Conservation (phyloP, 2,113 vertebrate species). For the Bos taurus region DNA sequence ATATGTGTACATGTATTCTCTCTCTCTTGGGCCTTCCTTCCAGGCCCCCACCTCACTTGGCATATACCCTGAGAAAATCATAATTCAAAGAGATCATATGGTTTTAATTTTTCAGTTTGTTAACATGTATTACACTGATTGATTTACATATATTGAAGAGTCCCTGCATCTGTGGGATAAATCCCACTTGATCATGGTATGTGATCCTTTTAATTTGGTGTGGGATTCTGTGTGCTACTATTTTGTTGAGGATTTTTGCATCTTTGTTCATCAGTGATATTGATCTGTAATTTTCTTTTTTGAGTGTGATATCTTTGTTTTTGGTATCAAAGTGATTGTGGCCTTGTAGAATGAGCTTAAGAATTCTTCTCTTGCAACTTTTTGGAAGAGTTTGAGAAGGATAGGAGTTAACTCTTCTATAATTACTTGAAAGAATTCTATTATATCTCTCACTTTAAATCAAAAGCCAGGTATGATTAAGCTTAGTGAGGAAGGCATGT, state of each 20-base stretch:
- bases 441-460: not conserved
- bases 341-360: not conserved
- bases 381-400: not conserved
- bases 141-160: not conserved
- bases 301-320: not conserved
- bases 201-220: not conserved
- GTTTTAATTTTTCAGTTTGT: not conserved
- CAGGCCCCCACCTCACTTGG: accelerated
- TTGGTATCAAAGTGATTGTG: not conserved
- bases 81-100: not conserved
- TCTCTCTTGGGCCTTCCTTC: not conserved
- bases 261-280: not conserved
- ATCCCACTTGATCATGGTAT: not conserved
- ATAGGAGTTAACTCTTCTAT: not conserved
- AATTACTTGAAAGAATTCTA: not conserved
- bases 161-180: not conserved
- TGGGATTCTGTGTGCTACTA: not conserved
- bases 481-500: not conserved
- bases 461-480: not conserved
- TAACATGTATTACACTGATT: not conserved
- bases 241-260: not conserved
- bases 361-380: not conserved
- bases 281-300: not conserved
- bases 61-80: not conserved
- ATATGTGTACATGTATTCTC: not conserved